A percentile compares a stretch with the other conserved stretches of the same genome.
Conservation (phyloP, 2,113 vertebrate genomes). For the Zapus hudsonius region DNA sequence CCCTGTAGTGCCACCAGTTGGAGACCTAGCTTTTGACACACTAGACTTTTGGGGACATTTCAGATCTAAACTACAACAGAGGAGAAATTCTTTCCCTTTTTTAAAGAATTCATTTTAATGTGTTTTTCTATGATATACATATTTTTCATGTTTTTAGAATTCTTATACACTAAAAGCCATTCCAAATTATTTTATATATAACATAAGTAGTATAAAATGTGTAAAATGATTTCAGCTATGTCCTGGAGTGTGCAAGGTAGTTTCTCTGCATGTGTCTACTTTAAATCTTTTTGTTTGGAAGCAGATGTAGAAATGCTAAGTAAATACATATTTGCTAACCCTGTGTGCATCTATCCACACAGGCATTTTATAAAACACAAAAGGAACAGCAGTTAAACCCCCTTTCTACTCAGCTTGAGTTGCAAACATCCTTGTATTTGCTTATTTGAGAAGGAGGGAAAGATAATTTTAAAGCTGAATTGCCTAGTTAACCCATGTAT, state of each 20-base stretch:
- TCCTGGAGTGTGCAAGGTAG: slow-evolving; percentile 34
- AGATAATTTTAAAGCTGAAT: slow-evolving; percentile 77
- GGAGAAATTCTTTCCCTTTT: background rate
- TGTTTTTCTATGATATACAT: background rate
- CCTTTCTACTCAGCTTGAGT: slow-evolving; percentile 55
- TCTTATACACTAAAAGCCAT: slow-evolving; percentile 20
- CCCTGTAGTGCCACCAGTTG: no score
- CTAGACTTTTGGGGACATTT: background rate
- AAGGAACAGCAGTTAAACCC: background rate
- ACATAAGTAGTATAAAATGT: slow-evolving; percentile 40
- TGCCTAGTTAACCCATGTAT: slow-evolving; percentile 73
- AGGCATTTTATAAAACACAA: background rate
- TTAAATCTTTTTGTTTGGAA: slow-evolving; percentile 66
- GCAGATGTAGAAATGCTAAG: slow-evolving; percentile 39
- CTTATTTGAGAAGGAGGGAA: slow-evolving; percentile 64
- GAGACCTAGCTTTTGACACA: background rate
- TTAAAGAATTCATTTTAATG: slow-evolving; percentile 5
- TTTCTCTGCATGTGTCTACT: slow-evolving; percentile 55
- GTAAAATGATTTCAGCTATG: slow-evolving; percentile 47
- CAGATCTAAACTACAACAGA: background rate
- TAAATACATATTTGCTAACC: slow-evolving; percentile 57
- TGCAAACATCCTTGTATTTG: slow-evolving; percentile 49
- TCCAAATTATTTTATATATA: slow-evolving; percentile 55
- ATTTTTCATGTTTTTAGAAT: background rate
- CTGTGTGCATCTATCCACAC: background rate